Evolutionary conservation across 2,797 vertebrate species (phyloP), one percentile per base, ranked within the genome.

Genomic region (Amphiprion clarkii): DNA sequence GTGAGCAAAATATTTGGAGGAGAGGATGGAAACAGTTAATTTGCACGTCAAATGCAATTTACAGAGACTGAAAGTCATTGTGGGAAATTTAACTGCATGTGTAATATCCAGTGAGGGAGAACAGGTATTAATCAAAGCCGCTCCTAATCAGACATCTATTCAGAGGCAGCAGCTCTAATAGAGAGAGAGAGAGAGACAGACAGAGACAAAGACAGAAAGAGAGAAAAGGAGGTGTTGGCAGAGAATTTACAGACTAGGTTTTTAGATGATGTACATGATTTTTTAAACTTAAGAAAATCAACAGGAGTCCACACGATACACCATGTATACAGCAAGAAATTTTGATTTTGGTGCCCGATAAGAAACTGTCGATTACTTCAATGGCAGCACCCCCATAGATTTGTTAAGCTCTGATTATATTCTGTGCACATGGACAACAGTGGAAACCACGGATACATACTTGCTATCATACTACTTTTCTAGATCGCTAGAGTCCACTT

Each of bases 121-220:
- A 13, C 19, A 52, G 64, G 23, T 79, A 66, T 56, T 60, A 77
- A 71, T 83, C 62, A 81, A 68, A 74, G 56, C 71, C 19, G 7
- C 40, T 60, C 33, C 56, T 81, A 73, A 76, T 74, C 76, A 74
- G 56, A 60, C 49, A 27, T 42, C 40, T 33, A 46, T 69, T 74
- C 55, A 78, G 57, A 61, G 36, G 55, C 10, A 5, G 56, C 14
- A 14, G 46, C 44, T 58, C 40, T 19, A 29, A 63, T 36, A 27
- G 66, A 46, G 14, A 42, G 25, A 48, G 52, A 46, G 6, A 16
- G 7, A 44, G 14, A 7, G 31, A 6, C 2, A 6, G 25, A 48
- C 23, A 6, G 29, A 6, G 25, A 48, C 23, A 23, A 2, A 23
- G 23, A 23, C 23, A 23, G 23, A 23, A 48, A 19, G 16, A 42